phyloP scores from a whole-genome alignment of 2,888 invertebrate genomes.

The Disparrhopalites patrizii region DNA sequence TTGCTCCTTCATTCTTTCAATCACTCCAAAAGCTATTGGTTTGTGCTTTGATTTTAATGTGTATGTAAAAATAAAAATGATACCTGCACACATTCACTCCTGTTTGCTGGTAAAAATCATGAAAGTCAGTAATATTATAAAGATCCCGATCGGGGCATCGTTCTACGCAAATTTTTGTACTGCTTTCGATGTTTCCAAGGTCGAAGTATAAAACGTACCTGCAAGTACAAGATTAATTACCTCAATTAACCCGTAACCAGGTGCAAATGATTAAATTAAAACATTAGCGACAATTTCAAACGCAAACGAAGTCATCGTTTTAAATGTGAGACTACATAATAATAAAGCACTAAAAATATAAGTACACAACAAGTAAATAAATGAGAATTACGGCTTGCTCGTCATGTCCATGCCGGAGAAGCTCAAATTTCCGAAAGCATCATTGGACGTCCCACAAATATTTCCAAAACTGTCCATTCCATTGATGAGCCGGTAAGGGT shows the following conservation, averaged over 20 bases:
- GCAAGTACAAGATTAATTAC: conserved; percentile 46
- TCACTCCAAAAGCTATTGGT: too few relatives aligned
- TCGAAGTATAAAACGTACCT: conserved; percentile 80
- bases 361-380: background rate
- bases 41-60: too few relatives aligned
- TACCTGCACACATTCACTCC: conserved; percentile 72
- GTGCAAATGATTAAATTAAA: too few relatives aligned
- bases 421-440: conserved; percentile 66
- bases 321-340: too few relatives aligned
- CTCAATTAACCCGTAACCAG: too few relatives aligned
- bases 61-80: conserved; percentile 12
- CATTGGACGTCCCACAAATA: conserved; percentile 84
- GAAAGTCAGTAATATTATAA: conserved; percentile 62
- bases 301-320: too few relatives aligned
- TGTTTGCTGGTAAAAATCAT: conserved; percentile 67
- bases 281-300: too few relatives aligned
- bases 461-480: conserved; percentile 94
- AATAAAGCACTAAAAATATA: background rate
- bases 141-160: conserved; percentile 72
- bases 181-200: conserved; percentile 66
- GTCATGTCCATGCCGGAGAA: conserved; percentile 75
- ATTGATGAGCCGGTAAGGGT: conserved; percentile 77
- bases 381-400: conserved; percentile 67
- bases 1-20: conserved; percentile 16
- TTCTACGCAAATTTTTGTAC: conserved; percentile 84